Evolutionary conservation across 2,888 invertebrate species (phyloP).

Genomic region (Agrochola circellaris): DNA sequence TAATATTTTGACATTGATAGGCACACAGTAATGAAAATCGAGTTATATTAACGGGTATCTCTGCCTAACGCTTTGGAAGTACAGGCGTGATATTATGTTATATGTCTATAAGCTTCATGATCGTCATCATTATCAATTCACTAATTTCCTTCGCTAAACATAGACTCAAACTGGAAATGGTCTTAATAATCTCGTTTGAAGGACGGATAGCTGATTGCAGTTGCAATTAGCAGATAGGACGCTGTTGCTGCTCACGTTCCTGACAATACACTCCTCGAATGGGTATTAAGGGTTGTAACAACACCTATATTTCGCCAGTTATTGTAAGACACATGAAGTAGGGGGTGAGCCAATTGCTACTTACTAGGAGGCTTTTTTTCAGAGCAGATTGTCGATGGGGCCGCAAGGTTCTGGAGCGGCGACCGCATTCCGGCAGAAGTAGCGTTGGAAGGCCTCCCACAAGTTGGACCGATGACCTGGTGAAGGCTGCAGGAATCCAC

Average conservation of each 20-base stretch:
- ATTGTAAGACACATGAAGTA: background rate
- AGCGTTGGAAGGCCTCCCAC: too few species aligned
- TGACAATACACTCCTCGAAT: background rate
- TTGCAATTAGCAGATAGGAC: slow-evolving; percentile 12
- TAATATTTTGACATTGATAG: too few species aligned
- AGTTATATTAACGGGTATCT: background rate
- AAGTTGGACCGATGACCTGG: too few species aligned
- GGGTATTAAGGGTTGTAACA: background rate
- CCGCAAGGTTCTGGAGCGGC: too few species aligned
- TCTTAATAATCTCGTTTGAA: slow-evolving; percentile 12
- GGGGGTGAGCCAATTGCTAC: background rate
- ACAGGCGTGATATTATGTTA: too few species aligned
- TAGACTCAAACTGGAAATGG: slow-evolving; percentile 12
- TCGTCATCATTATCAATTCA: background rate
- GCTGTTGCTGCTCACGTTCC: background rate
- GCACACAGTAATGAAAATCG: too few species aligned
- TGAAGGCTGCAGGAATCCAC: too few species aligned
- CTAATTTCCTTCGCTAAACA: background rate
- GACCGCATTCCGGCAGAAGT: too few species aligned
- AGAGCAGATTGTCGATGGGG: too few species aligned
- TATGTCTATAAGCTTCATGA: background rate
- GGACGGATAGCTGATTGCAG: slow-evolving; percentile 11
- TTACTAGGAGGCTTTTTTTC: background rate
- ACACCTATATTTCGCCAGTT: background rate
- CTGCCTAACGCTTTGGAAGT: background rate